A percentile compares a stretch with the other conserved stretches of the same genome.
These are phyloP conservation scores for Trogon melanurus DNA, from an alignment of 2,113 vertebrate genomes.

Conservation along the genomic window DNA sequence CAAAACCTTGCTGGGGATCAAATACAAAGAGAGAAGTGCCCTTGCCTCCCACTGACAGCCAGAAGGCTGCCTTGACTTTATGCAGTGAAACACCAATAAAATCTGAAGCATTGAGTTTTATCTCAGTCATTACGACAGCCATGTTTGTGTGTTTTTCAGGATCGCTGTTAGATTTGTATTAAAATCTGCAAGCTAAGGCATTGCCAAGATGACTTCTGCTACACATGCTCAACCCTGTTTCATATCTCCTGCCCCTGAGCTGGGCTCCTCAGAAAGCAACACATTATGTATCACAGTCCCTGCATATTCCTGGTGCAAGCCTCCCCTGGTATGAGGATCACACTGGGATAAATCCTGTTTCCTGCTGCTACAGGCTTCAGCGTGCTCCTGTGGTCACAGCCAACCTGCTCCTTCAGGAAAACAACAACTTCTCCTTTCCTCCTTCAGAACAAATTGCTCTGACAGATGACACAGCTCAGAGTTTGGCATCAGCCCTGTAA, in stretches of 20 bases:
- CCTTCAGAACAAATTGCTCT: not conserved
- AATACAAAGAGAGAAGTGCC: not conserved
- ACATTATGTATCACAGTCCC: not conserved
- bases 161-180: not conserved
- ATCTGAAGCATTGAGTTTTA: not conserved
- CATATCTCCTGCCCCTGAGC: not conserved
- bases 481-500: not conserved
- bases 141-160: not conserved
- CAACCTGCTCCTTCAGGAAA: not conserved
- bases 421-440: not conserved
- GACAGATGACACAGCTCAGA: not conserved
- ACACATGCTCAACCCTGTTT: not conserved
- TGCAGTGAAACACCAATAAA: not conserved
- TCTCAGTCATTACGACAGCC: not conserved
- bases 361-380: not conserved
- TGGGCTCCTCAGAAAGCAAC: not conserved
- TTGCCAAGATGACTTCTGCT: not conserved
- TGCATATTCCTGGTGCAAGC: not conserved
- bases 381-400: not conserved
- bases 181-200: not conserved
- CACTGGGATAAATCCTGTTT: not conserved
- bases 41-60: not conserved
- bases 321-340: not conserved
- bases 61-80: no score
- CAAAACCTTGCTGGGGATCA: rapidly evolving